Base-by-base conservation (phyloP, 2,888 invertebrate species). In the Hydropsyche betteni region DNA sequence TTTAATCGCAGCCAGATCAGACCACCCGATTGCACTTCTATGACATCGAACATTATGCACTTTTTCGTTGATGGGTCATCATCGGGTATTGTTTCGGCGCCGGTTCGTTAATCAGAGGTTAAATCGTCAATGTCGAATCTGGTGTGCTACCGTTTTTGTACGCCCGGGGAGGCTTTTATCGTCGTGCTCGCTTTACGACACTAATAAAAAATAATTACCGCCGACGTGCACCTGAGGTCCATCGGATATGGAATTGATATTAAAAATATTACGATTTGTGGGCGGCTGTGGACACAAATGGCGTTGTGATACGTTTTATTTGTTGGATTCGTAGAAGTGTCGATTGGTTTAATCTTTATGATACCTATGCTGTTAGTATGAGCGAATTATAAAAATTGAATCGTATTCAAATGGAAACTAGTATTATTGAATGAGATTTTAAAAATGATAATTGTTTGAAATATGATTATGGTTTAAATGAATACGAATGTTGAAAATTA, bases 211-310 rank as follows among this genome's bases (percentile, higher is more conserved):
- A 73, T 73, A 76, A 69, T 71, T 74, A 74, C 53, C 70, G 33
- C 68, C 55, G 70, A 70, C 69, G 58, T 64, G 53, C 74, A 76
- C 55, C 76, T 70, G 76, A 64, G 74, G 74, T 44, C 75, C 58
- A 53, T 53, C 7, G 16, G 58, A 53, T n/a, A 71, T 71, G 75
- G 53, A 72, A 75, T 72, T 75, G 71, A 75, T 75, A 75, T 75
- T 75, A 72, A 75, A 75, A 75, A 75, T 72, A 75, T 75, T 51
- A 75, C 75, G 75, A 75, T 75, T 68, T 53, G 75, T 52, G 16
- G 61, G 38, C 38, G 69, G 44, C 4, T 2, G 7, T 10, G 10
- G 44, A 4, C 10, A 44, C 10, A 4, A 44, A 10, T 44, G 44
- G 44, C 6, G 44, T 44, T 6, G 10, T 10, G 44, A 44, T 44